These are phyloP conservation scores for Pao palembangensis DNA, from an alignment of 2,113 vertebrate genomes.

Conservation along the genomic window DNA sequence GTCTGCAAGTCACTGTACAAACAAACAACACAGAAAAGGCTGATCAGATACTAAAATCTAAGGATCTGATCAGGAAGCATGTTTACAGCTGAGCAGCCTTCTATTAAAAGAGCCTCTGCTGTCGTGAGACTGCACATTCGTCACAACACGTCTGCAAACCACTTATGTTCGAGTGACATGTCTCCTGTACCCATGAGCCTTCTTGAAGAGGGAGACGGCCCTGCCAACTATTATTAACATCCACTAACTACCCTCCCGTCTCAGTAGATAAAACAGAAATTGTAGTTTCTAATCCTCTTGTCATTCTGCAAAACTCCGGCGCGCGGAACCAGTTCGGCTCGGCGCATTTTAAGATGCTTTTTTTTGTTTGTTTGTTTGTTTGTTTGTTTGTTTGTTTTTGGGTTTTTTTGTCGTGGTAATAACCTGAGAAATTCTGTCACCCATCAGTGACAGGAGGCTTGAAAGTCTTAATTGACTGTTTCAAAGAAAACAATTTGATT, in stretches of 20 bases:
- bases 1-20: neutral
- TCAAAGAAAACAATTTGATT: slow-evolving; percentile 1
- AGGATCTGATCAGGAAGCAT: slow-evolving; percentile 6
- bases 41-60: too few species aligned
- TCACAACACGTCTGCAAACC: slow-evolving; percentile 34
- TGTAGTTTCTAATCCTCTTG: slow-evolving; percentile 20
- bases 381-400: slow-evolving; percentile 30
- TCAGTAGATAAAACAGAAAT: slow-evolving; percentile 21
- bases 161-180: slow-evolving; percentile 53
- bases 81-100: slow-evolving; percentile 9
- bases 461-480: slow-evolving; percentile 13
- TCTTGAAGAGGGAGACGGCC: slow-evolving; percentile 7
- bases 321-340: slow-evolving; percentile 17
- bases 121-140: slow-evolving; percentile 17
- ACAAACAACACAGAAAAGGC: neutral
- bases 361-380: slow-evolving; percentile 30
- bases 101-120: slow-evolving; percentile 21
- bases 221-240: slow-evolving; percentile 47
- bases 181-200: slow-evolving; percentile 30
- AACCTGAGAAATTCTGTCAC: slow-evolving; percentile 20
- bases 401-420: slow-evolving; percentile 33
- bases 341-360: slow-evolving; percentile 11
- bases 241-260: slow-evolving; percentile 24
- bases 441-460: slow-evolving; percentile 29
- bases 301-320: slow-evolving; percentile 22